Percentiles rank a stretch among this genome's conserved stretches.
phyloP scores from a whole-genome alignment of 2,797 vertebrate species.

The Gorsachius magnificus region DNA sequence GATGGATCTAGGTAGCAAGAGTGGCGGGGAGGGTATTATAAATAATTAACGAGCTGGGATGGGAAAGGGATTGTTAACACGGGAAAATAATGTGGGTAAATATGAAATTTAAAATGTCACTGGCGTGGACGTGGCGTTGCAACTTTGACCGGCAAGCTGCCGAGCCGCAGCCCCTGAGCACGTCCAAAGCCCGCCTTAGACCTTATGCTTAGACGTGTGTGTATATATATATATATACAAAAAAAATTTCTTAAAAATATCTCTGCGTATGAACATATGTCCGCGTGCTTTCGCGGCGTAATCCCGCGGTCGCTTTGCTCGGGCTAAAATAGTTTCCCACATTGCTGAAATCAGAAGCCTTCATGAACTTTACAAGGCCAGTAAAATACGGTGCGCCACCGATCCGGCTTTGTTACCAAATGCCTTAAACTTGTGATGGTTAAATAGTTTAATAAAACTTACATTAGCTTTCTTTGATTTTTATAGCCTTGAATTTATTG shows the following conservation, averaged over 20 bases:
- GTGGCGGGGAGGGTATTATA: background rate
- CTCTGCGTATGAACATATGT: background rate
- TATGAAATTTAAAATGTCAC: background rate
- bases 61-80: background rate
- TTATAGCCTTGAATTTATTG: conserved; percentile 87
- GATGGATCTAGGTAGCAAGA: background rate
- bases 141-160: background rate
- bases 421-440: conserved; percentile 76
- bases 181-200: background rate
- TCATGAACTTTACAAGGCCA: conserved; percentile 82
- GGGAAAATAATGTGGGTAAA: background rate
- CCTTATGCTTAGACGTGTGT: background rate
- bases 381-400: conserved; percentile 77
- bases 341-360: conserved; percentile 10
- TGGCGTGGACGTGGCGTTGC: background rate
- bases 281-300: background rate
- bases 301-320: background rate
- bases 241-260: background rate
- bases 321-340: background rate
- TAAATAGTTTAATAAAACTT: conserved; percentile 87
- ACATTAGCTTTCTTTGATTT: conserved; percentile 82
- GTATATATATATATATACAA: no score
- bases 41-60: background rate
- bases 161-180: background rate
- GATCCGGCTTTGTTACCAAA: conserved; percentile 80